These are phyloP conservation scores for Lomographa bimaculata DNA, from an alignment of 2,888 invertebrate species.

Conservation along the genomic window DNA sequence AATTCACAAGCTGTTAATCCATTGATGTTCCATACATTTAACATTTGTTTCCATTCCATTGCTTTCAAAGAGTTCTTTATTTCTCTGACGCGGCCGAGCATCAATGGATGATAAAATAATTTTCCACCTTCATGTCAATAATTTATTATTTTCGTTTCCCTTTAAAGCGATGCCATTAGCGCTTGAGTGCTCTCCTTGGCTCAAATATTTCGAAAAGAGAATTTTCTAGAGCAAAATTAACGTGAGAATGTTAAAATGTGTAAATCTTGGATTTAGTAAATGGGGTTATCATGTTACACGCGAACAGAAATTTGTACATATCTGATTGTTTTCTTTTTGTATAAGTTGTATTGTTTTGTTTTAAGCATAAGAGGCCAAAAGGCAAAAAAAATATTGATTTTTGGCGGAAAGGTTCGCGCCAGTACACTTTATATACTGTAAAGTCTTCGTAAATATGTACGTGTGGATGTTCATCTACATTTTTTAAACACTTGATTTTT, in stretches of 20 bases:
- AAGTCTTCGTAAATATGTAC: no score
- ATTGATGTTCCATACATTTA: conserved; percentile 57
- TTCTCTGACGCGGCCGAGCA: conserved; percentile 37
- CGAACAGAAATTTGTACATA: conserved; percentile 36
- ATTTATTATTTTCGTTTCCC: conserved; percentile 76
- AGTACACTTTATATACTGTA: no score
- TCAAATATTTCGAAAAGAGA: conserved; percentile 58
- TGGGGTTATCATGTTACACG: conserved; percentile 53
- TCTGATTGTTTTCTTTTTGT: conserved; percentile 43
- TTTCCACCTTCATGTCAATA: conserved; percentile 68
- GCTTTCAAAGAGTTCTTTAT: conserved; percentile 61
- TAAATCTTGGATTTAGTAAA: conserved; percentile 50
- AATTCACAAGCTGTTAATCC: conserved; percentile 37
- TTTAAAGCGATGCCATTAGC: conserved; percentile 72
- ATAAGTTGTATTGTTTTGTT: no score
- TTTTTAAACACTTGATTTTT: no score
- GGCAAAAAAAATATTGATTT: no score
- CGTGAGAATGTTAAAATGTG: conserved; percentile 55
- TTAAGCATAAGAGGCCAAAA: no score
- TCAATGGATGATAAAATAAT: conserved; percentile 54
- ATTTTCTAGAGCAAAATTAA: conserved; percentile 55
- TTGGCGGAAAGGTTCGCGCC: no score
- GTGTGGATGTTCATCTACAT: no score
- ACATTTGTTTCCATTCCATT: conserved; percentile 64
- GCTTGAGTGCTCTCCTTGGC: conserved; percentile 60